These are phyloP conservation scores for Lytechinus variegatus DNA, from an alignment of 35 echinoderm and acorn worm species.

Conservation along the genomic window DNA sequence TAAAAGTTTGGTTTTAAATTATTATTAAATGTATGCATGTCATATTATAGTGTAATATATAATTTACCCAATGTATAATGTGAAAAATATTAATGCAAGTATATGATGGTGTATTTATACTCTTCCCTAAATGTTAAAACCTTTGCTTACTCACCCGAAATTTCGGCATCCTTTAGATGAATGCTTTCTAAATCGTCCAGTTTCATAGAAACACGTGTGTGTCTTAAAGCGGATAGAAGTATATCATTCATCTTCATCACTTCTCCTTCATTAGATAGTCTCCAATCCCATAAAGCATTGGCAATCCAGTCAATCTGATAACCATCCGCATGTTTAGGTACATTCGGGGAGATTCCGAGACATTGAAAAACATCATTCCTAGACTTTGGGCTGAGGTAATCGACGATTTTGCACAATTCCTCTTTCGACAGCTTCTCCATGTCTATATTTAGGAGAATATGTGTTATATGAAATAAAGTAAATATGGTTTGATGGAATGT, in stretches of 20 bases:
- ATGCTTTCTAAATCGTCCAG: too few species aligned
- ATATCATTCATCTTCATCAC: neutral
- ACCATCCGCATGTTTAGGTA: neutral
- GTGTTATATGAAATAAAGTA: too few species aligned
- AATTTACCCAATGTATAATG: too few species aligned
- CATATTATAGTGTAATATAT: too few species aligned
- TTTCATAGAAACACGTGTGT: neutral
- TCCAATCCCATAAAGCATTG: neutral
- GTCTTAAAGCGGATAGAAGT: neutral
- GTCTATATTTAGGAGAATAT: neutral
- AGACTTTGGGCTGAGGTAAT: neutral
- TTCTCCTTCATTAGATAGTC: neutral
- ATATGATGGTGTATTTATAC: too few species aligned
- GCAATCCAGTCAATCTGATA: neutral
- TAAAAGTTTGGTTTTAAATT: too few species aligned
- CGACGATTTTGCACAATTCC: neutral
- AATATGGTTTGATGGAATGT: too few species aligned
- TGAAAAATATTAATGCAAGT: too few species aligned
- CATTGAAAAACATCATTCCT: neutral
- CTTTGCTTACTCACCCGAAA: too few species aligned
- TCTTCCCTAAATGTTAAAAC: too few species aligned
- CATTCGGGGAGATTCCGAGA: neutral
- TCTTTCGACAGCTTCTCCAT: neutral
- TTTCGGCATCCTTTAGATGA: too few species aligned
- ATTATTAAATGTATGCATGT: too few species aligned